Base-by-base conservation (phyloP, 2,888 invertebrate genomes). In the Drosophila mulleri region DNA sequence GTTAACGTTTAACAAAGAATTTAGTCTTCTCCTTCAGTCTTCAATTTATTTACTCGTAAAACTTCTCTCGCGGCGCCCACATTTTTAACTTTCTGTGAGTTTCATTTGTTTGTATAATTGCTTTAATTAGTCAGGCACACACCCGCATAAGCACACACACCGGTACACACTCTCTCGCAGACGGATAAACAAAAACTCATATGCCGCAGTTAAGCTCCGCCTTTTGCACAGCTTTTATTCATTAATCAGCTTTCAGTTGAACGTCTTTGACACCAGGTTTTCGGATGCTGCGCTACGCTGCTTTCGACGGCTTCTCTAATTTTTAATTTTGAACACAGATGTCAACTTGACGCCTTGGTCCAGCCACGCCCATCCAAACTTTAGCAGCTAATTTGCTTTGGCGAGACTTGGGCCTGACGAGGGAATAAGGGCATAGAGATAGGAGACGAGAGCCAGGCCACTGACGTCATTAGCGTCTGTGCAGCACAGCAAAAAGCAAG, bases 291-390 rank as follows among this genome's bases (percentile, higher is more conserved):
- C 65, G 50, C 26, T 18, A 32, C 29, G 7, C 52, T n/a, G 14
- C 47, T 37, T 18, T 37, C 45, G 56, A 56, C 53, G 78, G 76
- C 56, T 85, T 63, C 69, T 80, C 80, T 88, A 77, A 89, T 84
- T 84, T 84, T 84, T 88, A 84, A 88, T 88, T 89, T 89, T 82
- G 77, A 88, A 77, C 88, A 80, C 86, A 85, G 88, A 84, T 84
- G 84, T 85, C 85, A 85, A 83, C 72, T 77, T 84, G 72, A 71
- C 52, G 66, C 63, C 64, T 45, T 48, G 47, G 67, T 57, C 60
- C 64, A 50, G 72, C 60, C 67, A 62, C 62, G 57, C 60, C 76
- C 62, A 44, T 26, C 26, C 32, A 72, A 64, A 71, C 64, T 76
- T 83, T 72, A 57, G 37, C 61, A 71, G 74, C 88, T 86, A 86